Evolutionary conservation across 1,140 invertebrate genomes (phyloP), one percentile per base, ranked within the genome.

Genomic region (Ctenoplectra terminalis): DNA sequence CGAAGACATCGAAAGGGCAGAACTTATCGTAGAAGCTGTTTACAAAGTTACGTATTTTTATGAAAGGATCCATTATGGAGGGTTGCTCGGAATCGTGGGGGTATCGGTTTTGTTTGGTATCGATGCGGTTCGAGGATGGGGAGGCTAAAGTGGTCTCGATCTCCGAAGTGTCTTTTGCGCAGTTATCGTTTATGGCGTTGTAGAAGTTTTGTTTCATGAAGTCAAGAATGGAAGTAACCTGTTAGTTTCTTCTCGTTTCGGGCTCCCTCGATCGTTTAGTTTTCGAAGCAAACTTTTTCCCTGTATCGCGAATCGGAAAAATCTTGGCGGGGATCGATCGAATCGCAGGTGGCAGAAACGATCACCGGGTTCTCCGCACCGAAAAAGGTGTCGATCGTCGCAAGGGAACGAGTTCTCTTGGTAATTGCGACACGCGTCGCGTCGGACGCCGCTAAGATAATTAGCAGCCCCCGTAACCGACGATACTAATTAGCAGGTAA

Each of bases 401-500:
- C n/a, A n/a, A n/a, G n/a, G n/a, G n/a, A n/a, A n/a, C n/a, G n/a
- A n/a, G n/a, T n/a, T n/a, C n/a, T n/a, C n/a, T n/a, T 72, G 31
- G 34, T 29, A 61, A 72, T 52, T 40, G 72, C 72, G 58, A 56
- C 67, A 54, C 64, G 31, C 58, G 64, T 75, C 54, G 46, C 50
- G 73, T 71, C 70, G 63, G 23, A 20, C 37, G 26, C 23, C 72
- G 84, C 80, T 34, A 37, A 80, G 66, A 71, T 61, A 86, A 87
- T 87, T 87, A 87, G 70, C 72, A 37, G 52, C 67, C 52, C n/a
- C 58, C 56, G 58, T 58, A 72, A 56, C n/a, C 67, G 67, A 48
- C 86, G 50, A 83, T 81, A 83, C 82, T 83, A 87, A 87, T 87
- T 87, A 87, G 54, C 67, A 67, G 72, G 64, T 76, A 87, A 83